Percentiles rank a stretch among this genome's conserved stretches.
Conservation (phyloP, 2,888 invertebrate species). For the Julus scandinavius region DNA sequence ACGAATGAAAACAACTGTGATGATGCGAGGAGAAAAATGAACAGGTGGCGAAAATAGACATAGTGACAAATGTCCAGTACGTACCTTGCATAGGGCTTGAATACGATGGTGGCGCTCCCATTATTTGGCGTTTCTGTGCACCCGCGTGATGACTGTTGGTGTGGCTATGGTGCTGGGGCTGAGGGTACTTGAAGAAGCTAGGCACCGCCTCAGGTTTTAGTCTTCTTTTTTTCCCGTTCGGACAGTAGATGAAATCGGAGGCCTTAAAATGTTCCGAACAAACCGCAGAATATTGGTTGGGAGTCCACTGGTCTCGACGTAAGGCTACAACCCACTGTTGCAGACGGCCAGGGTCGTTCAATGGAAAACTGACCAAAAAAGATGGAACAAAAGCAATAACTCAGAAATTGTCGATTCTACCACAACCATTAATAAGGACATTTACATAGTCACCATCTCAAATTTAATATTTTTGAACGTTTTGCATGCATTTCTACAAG, state of each 20-base stretch:
- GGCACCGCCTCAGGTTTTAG: constrained; percentile 9
- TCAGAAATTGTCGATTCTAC: no score
- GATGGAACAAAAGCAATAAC: no score
- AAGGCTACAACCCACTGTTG: background rate
- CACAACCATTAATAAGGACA: no score
- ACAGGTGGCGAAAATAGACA: no score
- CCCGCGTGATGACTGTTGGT: background rate
- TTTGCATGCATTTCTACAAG: no score
- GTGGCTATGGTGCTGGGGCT: no score
- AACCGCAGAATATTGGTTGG: constrained; percentile 20
- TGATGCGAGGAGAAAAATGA: no score
- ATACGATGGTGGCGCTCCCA: background rate
- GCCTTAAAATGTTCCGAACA: constrained; percentile 35
- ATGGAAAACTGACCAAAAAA: background rate
- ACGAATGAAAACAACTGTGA: no score
- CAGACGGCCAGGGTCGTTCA: background rate
- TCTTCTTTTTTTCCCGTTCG: constrained; percentile 18
- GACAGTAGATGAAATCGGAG: constrained; percentile 25
- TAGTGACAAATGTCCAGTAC: no score
- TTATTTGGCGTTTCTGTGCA: background rate
- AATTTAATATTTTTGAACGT: no score
- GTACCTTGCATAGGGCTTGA: no score
- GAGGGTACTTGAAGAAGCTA: constrained; percentile 7
- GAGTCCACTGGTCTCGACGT: background rate
- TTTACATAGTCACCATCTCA: no score